phyloP scores from a whole-genome alignment of 2,888 invertebrate species.

The Agrotis segetum region DNA sequence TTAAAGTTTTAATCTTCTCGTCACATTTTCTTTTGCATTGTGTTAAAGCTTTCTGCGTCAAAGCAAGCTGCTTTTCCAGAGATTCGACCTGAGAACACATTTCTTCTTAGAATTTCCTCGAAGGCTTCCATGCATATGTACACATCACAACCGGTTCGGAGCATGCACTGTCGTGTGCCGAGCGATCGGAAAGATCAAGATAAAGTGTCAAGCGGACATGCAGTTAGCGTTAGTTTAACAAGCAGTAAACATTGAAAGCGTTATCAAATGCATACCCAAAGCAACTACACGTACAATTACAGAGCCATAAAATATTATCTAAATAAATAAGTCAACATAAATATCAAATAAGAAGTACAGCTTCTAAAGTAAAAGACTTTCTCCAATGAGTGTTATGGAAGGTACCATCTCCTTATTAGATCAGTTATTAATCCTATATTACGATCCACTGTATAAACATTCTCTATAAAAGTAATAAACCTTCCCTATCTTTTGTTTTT shows the following conservation, averaged over 20 bases:
- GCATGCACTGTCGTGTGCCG: constrained; percentile 81
- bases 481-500: not conserved
- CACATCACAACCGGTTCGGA: constrained; percentile 72
- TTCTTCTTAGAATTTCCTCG: constrained; percentile 83
- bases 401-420: constrained; percentile 38
- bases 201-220: constrained; percentile 73
- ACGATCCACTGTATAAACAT: not conserved
- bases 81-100: constrained; percentile 91
- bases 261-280: constrained; percentile 69
- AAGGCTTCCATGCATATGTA: constrained; percentile 83
- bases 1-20: constrained; percentile 90
- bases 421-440: constrained; percentile 25
- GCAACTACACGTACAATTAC: constrained; percentile 66
- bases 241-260: constrained; percentile 72
- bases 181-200: constrained; percentile 64
- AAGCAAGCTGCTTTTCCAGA: constrained; percentile 90
- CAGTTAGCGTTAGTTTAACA: constrained; percentile 68
- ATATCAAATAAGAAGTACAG: constrained; percentile 28
- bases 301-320: constrained; percentile 40
- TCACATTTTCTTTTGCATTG: constrained; percentile 89
- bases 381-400: constrained; percentile 37
- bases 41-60: constrained; percentile 90
- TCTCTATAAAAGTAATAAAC: too few relatives aligned
- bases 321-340: constrained; percentile 27
- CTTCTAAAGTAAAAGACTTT: constrained; percentile 13